Conservation (phyloP, 2,797 vertebrate genomes). For the Gambusia yucatana region DNA sequence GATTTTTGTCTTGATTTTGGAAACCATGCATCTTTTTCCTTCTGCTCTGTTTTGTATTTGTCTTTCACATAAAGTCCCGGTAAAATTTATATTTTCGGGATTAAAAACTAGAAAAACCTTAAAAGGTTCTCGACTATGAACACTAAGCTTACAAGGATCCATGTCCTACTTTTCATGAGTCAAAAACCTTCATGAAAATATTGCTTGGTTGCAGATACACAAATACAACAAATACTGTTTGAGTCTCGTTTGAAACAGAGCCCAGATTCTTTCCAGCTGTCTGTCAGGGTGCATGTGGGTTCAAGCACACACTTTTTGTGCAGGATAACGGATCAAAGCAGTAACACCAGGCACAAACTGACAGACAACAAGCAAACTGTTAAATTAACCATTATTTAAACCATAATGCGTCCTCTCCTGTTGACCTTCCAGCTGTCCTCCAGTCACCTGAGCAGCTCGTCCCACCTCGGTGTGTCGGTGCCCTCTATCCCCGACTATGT, state of each 20-base stretch:
- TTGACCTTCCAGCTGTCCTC: conserved; percentile 77
- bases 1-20: too few species aligned
- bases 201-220: neutral
- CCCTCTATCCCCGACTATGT: conserved; percentile 91
- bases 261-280: neutral
- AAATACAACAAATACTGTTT: neutral
- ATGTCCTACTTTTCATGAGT: neutral
- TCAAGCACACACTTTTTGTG: neutral
- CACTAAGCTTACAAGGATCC: neutral
- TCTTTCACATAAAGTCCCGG: neutral
- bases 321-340: neutral
- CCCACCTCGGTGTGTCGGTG: conserved; percentile 84
- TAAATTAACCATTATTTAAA: neutral
- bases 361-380: neutral
- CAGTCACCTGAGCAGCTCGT: conserved; percentile 75
- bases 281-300: neutral
- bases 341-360: neutral
- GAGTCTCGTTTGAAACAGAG: neutral
- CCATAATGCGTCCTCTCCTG: neutral
- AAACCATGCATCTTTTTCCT: neutral
- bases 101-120: neutral
- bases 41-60: neutral
- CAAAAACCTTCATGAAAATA: neutral
- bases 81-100: neutral
- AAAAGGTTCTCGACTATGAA: neutral